Evolutionary conservation across 1,140 invertebrate genomes (phyloP), one percentile per base, ranked within the genome.

Genomic region (Micrasema minimum): DNA sequence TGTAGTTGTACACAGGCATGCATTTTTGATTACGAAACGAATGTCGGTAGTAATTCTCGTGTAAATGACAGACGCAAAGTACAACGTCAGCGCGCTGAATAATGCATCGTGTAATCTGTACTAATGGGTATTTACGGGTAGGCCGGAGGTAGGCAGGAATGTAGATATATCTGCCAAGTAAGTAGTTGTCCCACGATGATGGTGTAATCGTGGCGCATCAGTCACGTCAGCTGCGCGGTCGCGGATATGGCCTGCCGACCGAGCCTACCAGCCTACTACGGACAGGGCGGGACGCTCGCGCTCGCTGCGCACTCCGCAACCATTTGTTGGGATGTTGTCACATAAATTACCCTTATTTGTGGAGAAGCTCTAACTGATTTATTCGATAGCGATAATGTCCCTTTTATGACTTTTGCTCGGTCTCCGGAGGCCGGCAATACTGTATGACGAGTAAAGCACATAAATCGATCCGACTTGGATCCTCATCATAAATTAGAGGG

Each of bases 321-420:
- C 72, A 71, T 71, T 74, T 71, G 72, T 71, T 71, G 38, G 50
- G 64, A 53, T 64, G 51, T 61, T 69, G 69, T 74, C 69, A 71
- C 72, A 74, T 74, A 74, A 74, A 74, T 74, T 71, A 71, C 64
- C 72, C 26, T 74, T 74, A 74, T 74, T 69, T 59, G 62, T 53
- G 18, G 65, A 70, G 51, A 66, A 71, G 72, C 69, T 71, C 61
- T 57, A 74, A 74, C 70, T 74, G 72, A 74, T 74, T 74, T 74
- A 74, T 74, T 66, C 51, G 64, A 45, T 64, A 59, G 59, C 59
- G 72, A 70, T 70, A 74, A 71, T 71, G 72, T 71, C 72, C 51
- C 69, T 71, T 74, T 71, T 71, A 74, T 69, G 69, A 71, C 53
- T 69, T 61, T 41, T 66, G 62, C 41, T 51, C 59, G 53, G 38